Evolutionary conservation across 2,113 vertebrate genomes (phyloP).

Genomic region (Mus musculus): DNA sequence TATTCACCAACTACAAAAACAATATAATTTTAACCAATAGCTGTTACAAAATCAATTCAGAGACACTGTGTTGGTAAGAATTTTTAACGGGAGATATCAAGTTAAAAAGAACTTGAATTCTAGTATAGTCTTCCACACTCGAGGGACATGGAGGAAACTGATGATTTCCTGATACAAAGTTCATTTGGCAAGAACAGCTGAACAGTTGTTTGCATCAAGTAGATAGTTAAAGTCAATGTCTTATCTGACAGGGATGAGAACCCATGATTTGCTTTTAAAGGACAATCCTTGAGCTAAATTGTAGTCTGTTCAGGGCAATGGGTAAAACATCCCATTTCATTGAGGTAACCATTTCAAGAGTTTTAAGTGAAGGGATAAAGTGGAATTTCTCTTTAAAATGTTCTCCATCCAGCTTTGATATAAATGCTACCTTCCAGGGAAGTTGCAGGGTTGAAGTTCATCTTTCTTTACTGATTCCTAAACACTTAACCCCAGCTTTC

Average conservation of each 20-base stretch:
- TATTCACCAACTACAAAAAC: conserved; percentile 26
- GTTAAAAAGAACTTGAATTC: neutral
- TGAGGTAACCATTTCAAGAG: neutral
- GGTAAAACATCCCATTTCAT: neutral
- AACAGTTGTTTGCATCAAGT: conserved; percentile 80
- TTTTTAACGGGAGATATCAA: conserved; percentile 24
- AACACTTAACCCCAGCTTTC: accelerated
- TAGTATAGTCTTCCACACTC: neutral
- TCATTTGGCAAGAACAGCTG: neutral
- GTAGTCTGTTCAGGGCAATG: neutral
- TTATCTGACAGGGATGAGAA: conserved; percentile 83
- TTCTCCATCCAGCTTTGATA: neutral
- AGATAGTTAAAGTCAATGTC: conserved; percentile 76
- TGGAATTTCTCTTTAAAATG: neutral
- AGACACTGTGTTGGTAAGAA: conserved; percentile 28
- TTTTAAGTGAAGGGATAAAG: conserved; percentile 17
- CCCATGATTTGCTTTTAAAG: conserved; percentile 76
- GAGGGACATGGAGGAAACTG: neutral
- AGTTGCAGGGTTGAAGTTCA: neutral
- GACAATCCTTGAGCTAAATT: conserved; percentile 80
- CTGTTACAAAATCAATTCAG: conserved; percentile 74
- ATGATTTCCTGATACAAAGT: neutral
- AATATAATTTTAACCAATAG: conserved; percentile 47
- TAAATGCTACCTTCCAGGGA: neutral
- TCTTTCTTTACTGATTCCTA: neutral